Evolutionary conservation across 2,888 invertebrate species (phyloP).

Genomic region (Cryptophagus acutangulus): DNA sequence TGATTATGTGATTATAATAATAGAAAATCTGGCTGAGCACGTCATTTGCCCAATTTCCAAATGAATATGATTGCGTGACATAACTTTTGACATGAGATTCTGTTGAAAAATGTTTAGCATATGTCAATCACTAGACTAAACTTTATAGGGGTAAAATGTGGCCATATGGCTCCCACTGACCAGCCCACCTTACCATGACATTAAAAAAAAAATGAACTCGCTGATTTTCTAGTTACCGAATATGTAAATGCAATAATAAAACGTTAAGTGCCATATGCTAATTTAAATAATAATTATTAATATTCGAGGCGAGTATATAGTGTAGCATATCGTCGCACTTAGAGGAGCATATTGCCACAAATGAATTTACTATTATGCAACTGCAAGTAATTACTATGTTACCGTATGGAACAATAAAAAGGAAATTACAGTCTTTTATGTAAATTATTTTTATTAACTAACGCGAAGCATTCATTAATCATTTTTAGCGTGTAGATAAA

Average conservation of each 20-base stretch:
- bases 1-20: too few relatives aligned
- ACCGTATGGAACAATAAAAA: too few relatives aligned
- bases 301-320: neutral
- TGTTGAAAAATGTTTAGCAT: conserved; percentile 1
- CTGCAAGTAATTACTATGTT: too few relatives aligned
- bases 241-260: conserved; percentile 17
- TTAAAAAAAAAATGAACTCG: conserved; percentile 19
- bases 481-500: too few relatives aligned
- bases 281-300: conserved; percentile 15
- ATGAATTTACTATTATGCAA: too few relatives aligned
- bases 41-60: too few relatives aligned
- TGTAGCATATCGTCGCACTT: too few relatives aligned
- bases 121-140: neutral
- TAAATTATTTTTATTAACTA: too few relatives aligned
- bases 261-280: conserved; percentile 27
- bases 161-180: conserved; percentile 1
- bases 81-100: conserved; percentile 1
- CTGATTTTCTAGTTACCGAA: conserved; percentile 21
- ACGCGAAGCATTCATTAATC: too few relatives aligned
- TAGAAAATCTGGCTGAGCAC: too few relatives aligned
- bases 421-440: too few relatives aligned
- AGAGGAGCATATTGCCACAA: too few relatives aligned
- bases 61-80: conserved; percentile 1
- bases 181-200: conserved; percentile 22
- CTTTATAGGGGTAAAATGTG: neutral